These are phyloP conservation scores for Sphaerophoria taeniata DNA, from an alignment of 2,888 invertebrate genomes.

Conservation along the genomic window DNA sequence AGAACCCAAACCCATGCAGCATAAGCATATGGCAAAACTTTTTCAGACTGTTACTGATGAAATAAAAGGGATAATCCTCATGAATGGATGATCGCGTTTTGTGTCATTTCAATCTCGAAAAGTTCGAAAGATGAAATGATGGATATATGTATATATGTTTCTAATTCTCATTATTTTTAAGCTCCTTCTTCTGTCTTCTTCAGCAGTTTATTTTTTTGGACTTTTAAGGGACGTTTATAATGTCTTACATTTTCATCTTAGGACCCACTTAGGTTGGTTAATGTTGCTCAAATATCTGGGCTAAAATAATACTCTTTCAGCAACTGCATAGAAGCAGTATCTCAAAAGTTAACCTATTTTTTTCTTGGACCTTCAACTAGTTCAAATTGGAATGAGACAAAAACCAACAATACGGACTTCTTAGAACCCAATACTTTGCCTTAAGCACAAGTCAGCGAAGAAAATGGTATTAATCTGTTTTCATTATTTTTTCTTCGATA, in stretches of 20 bases:
- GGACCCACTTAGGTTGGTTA: no score
- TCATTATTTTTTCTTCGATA: no score
- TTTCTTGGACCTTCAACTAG: no score
- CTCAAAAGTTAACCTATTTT: no score
- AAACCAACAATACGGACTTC: no score
- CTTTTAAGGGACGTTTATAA: not conserved
- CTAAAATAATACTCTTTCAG: no score
- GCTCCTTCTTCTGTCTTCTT: not conserved
- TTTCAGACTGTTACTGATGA: conserved; percentile 24
- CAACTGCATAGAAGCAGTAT: no score
- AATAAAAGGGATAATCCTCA: conserved; percentile 35
- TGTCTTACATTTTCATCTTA: not conserved
- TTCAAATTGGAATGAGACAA: no score
- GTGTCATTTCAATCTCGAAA: conserved; percentile 28
- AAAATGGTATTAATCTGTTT: no score
- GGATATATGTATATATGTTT: not conserved
- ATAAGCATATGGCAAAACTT: not conserved
- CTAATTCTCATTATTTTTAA: not conserved
- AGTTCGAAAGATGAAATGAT: conserved; percentile 5
- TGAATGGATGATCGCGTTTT: conserved; percentile 18
- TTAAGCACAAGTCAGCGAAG: no score
- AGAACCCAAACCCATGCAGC: not conserved
- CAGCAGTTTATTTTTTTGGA: conserved; percentile 9
- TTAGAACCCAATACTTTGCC: no score
- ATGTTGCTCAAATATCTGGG: no score